Conservation (phyloP, 1,140 invertebrate genomes). For the Drosophila santomea region DNA sequence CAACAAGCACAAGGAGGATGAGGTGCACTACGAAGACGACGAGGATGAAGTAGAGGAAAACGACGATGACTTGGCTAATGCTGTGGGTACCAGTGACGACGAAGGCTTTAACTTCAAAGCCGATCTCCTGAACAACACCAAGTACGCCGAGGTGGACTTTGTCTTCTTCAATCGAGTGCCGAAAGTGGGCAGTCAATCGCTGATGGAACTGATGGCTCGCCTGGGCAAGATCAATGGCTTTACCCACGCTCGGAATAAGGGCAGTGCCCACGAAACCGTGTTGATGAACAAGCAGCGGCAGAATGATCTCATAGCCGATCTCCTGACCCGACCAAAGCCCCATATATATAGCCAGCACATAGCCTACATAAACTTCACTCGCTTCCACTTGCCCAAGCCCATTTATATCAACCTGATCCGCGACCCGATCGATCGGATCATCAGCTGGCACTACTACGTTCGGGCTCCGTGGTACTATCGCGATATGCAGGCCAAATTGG, state of each 20-base stretch:
- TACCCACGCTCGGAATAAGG: constrained; percentile 92
- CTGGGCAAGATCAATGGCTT: constrained; percentile 92
- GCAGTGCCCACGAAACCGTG: constrained; percentile 93
- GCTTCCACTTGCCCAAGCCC: constrained; percentile 91
- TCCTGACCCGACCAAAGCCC: constrained; percentile 86
- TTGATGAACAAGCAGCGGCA: constrained; percentile 91
- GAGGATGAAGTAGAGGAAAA: constrained; percentile 21
- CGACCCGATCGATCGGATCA: constrained; percentile 94
- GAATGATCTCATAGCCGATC: constrained; percentile 85
- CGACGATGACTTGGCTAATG: constrained; percentile 15
- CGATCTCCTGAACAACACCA: constrained; percentile 90
- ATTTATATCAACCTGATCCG: constrained; percentile 96
- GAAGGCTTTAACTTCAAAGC: constrained; percentile 45
- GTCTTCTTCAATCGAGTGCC: constrained; percentile 96
- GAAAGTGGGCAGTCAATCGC: constrained; percentile 94
- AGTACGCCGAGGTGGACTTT: constrained; percentile 89
- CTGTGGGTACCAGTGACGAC: constrained; percentile 6
- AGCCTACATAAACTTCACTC: constrained; percentile 84
- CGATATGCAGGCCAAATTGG: constrained; percentile 93
- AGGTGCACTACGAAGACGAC: constrained; percentile 5
- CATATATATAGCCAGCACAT: constrained; percentile 85
- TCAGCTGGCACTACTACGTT: constrained; percentile 95
- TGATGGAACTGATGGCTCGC: constrained; percentile 92
- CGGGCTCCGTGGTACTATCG: constrained; percentile 95
- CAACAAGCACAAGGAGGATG: constrained; percentile 11